phyloP scores from a whole-genome alignment of 2,888 invertebrate genomes.

The Parnassius glacialis region DNA sequence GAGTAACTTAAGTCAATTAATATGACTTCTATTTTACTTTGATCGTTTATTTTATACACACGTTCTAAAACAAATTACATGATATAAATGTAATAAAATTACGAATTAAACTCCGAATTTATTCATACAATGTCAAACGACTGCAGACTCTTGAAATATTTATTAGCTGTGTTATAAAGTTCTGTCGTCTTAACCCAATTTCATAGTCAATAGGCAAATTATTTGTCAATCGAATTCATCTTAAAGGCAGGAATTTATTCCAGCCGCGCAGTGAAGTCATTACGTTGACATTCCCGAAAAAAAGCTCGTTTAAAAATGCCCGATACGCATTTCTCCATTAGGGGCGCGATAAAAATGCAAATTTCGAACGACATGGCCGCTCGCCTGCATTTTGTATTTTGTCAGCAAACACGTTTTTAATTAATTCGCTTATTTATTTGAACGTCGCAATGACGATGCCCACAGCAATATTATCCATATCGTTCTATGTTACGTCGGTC shows the following conservation, averaged over 20 bases:
- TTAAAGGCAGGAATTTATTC: constrained; percentile 22
- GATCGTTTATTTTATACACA: no score
- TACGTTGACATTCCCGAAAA: constrained; percentile 21
- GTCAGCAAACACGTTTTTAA: constrained; percentile 68
- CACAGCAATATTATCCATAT: constrained; percentile 32
- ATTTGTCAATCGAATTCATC: constrained; percentile 17
- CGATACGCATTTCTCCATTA: constrained; percentile 41
- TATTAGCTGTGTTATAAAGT: no score
- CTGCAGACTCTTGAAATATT: no score
- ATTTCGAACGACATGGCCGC: constrained; percentile 32
- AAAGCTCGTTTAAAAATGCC: constrained; percentile 31
- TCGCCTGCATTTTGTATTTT: constrained; percentile 49
- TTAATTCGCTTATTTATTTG: constrained; percentile 67
- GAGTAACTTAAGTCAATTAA: no score
- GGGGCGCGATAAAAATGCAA: constrained; percentile 44
- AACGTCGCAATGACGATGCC: constrained; percentile 35
- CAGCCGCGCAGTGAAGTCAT: constrained; percentile 23
- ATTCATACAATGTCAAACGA: no score
- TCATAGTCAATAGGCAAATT: constrained; percentile 6
- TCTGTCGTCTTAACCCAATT: background rate
- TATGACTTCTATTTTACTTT: no score
- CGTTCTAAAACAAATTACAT: no score
- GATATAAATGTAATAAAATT: no score
- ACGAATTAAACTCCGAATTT: no score
- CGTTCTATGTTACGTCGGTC: constrained; percentile 21